Percentiles rank a stretch among this genome's conserved stretches.
Evolutionary conservation across 2,888 invertebrate genomes (phyloP).

Genomic region (Baronia brevicornis): DNA sequence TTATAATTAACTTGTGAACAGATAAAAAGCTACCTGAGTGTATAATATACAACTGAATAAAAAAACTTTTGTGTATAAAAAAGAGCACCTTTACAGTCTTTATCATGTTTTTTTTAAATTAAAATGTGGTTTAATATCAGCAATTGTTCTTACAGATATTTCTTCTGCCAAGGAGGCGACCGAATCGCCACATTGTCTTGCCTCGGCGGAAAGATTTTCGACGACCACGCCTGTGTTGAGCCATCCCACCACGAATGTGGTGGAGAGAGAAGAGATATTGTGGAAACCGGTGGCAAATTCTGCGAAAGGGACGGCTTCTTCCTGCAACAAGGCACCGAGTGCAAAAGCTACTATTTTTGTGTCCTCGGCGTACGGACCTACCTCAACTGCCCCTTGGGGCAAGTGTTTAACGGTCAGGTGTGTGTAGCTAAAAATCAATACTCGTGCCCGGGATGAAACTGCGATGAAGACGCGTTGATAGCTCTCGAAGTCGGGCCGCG

Average conservation of each 20-base stretch:
- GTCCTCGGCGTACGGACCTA: constrained; percentile 67
- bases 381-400: constrained; percentile 58
- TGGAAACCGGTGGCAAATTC: constrained; percentile 35
- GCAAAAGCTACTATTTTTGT: constrained; percentile 75
- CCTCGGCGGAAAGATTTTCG: constrained; percentile 73
- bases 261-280: constrained; percentile 29
- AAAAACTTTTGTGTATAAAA: no score
- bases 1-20: no score
- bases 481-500: constrained; percentile 14
- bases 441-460: constrained; percentile 61
- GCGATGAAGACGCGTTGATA: constrained; percentile 8
- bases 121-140: no score
- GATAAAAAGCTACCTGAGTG: no score
- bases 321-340: constrained; percentile 63
- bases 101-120: no score
- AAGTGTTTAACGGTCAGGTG: constrained; percentile 75
- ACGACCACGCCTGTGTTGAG: constrained; percentile 74
- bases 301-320: constrained; percentile 74
- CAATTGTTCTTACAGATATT: constrained; percentile 55
- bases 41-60: no score
- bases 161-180: constrained; percentile 75
- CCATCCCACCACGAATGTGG: constrained; percentile 58
- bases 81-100: no score
- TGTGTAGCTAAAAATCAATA: constrained; percentile 66
- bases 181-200: constrained; percentile 73